Conservation (phyloP, 2,888 invertebrate genomes). For the Gymnocheta viridis region DNA sequence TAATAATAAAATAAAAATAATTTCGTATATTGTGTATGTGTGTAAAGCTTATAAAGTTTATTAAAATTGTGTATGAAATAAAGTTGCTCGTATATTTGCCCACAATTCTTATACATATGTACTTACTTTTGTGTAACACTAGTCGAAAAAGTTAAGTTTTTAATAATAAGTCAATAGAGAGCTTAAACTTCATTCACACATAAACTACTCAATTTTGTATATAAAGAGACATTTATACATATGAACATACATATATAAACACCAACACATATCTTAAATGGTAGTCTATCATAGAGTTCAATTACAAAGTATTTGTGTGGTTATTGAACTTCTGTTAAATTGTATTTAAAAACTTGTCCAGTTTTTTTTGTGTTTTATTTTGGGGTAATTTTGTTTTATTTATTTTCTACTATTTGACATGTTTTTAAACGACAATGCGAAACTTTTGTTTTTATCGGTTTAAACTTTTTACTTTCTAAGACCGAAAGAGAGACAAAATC, state of each 20-base stretch:
- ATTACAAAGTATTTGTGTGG: constrained; percentile 59
- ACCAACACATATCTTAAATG: background rate
- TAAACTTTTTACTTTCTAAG: constrained; percentile 47
- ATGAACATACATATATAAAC: background rate
- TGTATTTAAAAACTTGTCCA: constrained; percentile 59
- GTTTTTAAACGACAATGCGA: constrained; percentile 50
- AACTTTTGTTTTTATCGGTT: constrained; percentile 64
- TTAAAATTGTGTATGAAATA: constrained; percentile 16
- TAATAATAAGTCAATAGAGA: constrained; percentile 44
- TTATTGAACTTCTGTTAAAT: constrained; percentile 61
- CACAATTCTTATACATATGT: background rate
- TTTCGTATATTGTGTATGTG: too few relatives aligned
- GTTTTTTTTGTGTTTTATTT: constrained; percentile 24
- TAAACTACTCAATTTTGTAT: background rate
- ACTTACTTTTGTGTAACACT: background rate
- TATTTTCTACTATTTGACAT: constrained; percentile 36
- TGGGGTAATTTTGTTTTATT: constrained; percentile 9
- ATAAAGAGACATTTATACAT: background rate
- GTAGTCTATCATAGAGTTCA: background rate
- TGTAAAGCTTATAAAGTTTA: constrained; percentile 1
- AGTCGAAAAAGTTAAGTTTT: constrained; percentile 8
- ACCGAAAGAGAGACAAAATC: background rate
- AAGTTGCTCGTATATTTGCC: background rate
- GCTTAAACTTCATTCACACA: constrained; percentile 11
- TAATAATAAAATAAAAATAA: too few relatives aligned